Evolutionary conservation across 1,140 invertebrate species (phyloP).

Genomic region (Aphelenchoides avenae): DNA sequence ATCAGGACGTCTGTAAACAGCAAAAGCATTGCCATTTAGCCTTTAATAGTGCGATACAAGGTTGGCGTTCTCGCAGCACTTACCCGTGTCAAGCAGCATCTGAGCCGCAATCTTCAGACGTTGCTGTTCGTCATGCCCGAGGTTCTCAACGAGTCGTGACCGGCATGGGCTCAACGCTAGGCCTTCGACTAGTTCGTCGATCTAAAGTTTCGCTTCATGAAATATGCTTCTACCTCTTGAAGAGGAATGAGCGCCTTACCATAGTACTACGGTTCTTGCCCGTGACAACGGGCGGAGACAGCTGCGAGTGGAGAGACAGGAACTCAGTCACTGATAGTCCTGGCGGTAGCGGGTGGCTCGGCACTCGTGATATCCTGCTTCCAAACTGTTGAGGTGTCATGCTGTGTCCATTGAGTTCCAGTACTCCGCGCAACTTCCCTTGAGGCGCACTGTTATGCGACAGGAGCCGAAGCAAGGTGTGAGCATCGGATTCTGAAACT

Average conservation of each 20-base stretch:
- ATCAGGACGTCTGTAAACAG: conserved; percentile 77
- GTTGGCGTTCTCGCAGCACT: background rate
- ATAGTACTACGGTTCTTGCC: conserved; percentile 59
- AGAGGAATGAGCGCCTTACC: no score
- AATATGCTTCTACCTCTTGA: conserved; percentile 62
- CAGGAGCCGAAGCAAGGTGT: conserved; percentile 74
- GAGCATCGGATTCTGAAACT: conserved; percentile 69
- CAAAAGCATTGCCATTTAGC: conserved; percentile 61
- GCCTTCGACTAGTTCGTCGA: conserved; percentile 79
- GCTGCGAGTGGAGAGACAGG: conserved; percentile 72
- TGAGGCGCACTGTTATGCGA: conserved; percentile 66
- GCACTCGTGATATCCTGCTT: conserved; percentile 68
- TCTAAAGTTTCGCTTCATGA: conserved; percentile 63
- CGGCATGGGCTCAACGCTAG: conserved; percentile 78
- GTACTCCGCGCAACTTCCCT: conserved; percentile 70
- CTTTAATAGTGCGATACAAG: no score
- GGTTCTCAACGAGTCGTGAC: conserved; percentile 71
- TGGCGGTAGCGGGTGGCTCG: conserved; percentile 66
- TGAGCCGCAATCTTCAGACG: conserved; percentile 81
- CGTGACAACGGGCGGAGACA: conserved; percentile 68
- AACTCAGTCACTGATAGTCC: conserved; percentile 77
- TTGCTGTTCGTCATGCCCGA: conserved; percentile 79
- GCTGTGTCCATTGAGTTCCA: conserved; percentile 78
- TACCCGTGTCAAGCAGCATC: conserved; percentile 68
- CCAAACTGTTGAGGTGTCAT: conserved; percentile 70